Conservation (phyloP, 2,888 invertebrate species). For the Ophioninae sp. region DNA sequence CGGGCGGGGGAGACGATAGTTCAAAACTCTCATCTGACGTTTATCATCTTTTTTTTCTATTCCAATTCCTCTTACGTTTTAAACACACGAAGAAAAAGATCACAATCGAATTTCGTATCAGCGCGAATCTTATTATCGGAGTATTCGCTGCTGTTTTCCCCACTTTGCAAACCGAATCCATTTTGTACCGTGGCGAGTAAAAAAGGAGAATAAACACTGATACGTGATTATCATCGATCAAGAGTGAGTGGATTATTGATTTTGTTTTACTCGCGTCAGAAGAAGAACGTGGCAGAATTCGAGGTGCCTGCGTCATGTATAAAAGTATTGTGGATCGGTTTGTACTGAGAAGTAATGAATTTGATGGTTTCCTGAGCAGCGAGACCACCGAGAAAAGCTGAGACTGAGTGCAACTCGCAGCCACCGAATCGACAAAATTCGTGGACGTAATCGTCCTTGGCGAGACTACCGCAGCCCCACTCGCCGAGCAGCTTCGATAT, state of each 20-base stretch:
- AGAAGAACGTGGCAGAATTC: slow-evolving; percentile 90
- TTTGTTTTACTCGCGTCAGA: slow-evolving; percentile 82
- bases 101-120: neutral
- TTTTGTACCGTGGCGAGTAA: slow-evolving; percentile 10
- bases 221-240: neutral
- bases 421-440: slow-evolving; percentile 98
- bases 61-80: slow-evolving; percentile 6
- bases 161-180: neutral
- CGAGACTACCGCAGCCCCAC: slow-evolving; percentile 89
- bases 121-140: neutral
- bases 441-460: slow-evolving; percentile 96
- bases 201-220: slow-evolving; percentile 8
- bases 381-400: slow-evolving; percentile 95
- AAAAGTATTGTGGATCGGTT: slow-evolving; percentile 97
- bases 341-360: slow-evolving; percentile 96
- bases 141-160: neutral
- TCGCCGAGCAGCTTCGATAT: slow-evolving; percentile 90
- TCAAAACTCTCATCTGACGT: slow-evolving; percentile 36
- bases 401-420: slow-evolving; percentile 96
- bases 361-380: slow-evolving; percentile 96
- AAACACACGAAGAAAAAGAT: slow-evolving; percentile 14
- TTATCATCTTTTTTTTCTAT: slow-evolving; percentile 43
- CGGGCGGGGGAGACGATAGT: slow-evolving; percentile 83
- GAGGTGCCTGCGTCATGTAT: slow-evolving; percentile 97
- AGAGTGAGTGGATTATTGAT: neutral